Evolutionary conservation across 2,888 invertebrate species (phyloP).

Genomic region (Mythimna lalbum): DNA sequence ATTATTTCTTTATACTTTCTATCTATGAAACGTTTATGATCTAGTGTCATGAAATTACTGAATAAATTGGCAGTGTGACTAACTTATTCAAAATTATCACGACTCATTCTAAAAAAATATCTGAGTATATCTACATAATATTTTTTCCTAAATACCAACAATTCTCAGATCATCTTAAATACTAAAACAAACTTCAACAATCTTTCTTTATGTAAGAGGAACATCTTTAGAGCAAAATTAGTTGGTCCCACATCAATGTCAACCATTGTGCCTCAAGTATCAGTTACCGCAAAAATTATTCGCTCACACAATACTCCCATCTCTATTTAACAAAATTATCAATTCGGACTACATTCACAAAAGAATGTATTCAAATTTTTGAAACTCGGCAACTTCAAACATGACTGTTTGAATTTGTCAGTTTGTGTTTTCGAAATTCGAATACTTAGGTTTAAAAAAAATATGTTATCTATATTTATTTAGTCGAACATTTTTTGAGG

Average conservation of each 20-base stretch:
- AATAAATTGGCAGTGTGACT: not conserved
- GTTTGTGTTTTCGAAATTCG: conserved; percentile 36
- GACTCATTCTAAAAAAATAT: not conserved
- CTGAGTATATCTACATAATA: not conserved
- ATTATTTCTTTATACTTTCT: not conserved
- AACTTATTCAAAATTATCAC: too few species aligned
- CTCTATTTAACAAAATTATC: conserved; percentile 89
- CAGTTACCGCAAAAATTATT: conserved; percentile 90
- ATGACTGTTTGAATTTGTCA: conserved; percentile 44
- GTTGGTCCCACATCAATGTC: conserved; percentile 83
- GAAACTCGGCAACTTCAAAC: conserved; percentile 77
- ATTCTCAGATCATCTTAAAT: conserved; percentile 1
- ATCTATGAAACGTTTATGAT: too few species aligned
- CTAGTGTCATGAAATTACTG: not conserved
- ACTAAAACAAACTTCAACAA: conserved; percentile 32
- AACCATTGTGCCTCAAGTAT: conserved; percentile 84
- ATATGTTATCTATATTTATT: too few species aligned
- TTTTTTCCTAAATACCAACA: not conserved
- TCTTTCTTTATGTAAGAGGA: conserved; percentile 16
- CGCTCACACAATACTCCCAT: conserved; percentile 80
- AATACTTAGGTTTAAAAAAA: not conserved
- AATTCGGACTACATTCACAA: conserved; percentile 68
- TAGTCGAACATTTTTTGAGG: not conserved
- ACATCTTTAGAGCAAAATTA: conserved; percentile 69
- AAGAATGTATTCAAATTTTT: conserved; percentile 66